Evolutionary conservation across 2,797 vertebrate species (phyloP).

Genomic region (Gallinago nigripennis): DNA sequence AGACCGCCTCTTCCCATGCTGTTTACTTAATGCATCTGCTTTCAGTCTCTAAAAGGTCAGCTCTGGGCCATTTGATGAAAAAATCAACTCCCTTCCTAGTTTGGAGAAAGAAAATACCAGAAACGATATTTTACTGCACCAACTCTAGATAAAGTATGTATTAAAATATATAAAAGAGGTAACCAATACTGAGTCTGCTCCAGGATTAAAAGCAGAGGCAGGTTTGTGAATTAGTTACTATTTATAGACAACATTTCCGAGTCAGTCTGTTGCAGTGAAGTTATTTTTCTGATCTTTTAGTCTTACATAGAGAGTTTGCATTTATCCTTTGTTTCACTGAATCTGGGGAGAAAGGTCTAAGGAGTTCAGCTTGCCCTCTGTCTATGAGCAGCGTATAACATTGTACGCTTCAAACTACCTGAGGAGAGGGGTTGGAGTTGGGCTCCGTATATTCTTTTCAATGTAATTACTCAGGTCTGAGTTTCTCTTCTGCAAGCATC

Average conservation of each 20-base stretch:
- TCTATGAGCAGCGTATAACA: background rate
- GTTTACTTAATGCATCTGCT: background rate
- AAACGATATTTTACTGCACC: background rate
- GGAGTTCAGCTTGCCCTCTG: background rate
- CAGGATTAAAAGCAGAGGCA: background rate
- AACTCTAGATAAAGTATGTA: background rate
- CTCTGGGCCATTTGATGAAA: background rate
- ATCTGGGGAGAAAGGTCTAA: background rate
- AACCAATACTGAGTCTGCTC: background rate
- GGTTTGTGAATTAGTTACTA: background rate
- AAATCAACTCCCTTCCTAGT: background rate
- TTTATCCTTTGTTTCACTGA: background rate
- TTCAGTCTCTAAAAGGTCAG: background rate
- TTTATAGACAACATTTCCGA: constrained; percentile 4
- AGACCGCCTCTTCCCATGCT: background rate
- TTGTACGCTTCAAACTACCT: background rate
- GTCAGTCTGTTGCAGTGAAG: background rate
- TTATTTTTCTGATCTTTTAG: background rate
- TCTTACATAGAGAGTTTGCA: background rate
- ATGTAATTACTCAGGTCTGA: background rate
- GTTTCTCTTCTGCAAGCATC: background rate
- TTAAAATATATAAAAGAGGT: background rate
- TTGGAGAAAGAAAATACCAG: background rate
- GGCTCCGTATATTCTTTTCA: background rate
- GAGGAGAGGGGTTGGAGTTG: background rate